Base-by-base conservation (phyloP, 1,140 invertebrate species). In the Stegodyphus dumicola region DNA sequence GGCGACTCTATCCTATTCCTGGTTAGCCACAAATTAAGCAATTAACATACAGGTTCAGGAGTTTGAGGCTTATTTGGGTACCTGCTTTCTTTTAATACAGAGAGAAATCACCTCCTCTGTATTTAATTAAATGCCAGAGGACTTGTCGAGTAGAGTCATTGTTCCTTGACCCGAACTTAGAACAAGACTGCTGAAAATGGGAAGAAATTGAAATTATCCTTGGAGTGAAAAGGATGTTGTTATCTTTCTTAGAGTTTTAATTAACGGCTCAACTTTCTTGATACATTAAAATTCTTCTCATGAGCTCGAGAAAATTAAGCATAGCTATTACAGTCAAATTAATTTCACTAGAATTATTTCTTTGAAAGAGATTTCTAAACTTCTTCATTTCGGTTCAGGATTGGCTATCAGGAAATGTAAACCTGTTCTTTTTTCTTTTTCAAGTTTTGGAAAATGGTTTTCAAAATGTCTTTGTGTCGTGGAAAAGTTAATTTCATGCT, bases 181-280 rank as follows among this genome's bases (percentile, higher is more conserved):
- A 64, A 13, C 60, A 13, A 64, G n/a, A n/a, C n/a, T n/a, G 60
- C 11, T 13, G n/a, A 64, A n/a, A 64, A 64, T n/a, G 60, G 11
- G n/a, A 64, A n/a, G n/a, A 64, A 64, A 64, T 64, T 64, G 60
- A 64, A 64, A 64, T 64, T 64, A 64, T 64, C 60, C n/a, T 64
- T n/a, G n/a, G 60, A 64, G 60, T 64, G 7, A 64, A 64, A 64
- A 11, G 60, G 60, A 64, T 13, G 60, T 6, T 64, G 60, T 64
- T 64, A 64, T 64, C 60, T 64, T 64, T 64, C 60, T 64, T 64
- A 64, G 60, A 64, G 60, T 64, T 64, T 64, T 64, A 64, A 64
- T 64, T 64, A 64, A 64, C 60, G n/a, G 11, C 60, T 64, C 60
- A 64, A 64, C 11, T 11, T 64, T 13, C n/a, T n/a, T 64, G 11